Percentiles rank a stretch among this genome's conserved stretches.
Evolutionary conservation across 2,888 invertebrate genomes (phyloP).

Genomic region (Drosophila paracracens): DNA sequence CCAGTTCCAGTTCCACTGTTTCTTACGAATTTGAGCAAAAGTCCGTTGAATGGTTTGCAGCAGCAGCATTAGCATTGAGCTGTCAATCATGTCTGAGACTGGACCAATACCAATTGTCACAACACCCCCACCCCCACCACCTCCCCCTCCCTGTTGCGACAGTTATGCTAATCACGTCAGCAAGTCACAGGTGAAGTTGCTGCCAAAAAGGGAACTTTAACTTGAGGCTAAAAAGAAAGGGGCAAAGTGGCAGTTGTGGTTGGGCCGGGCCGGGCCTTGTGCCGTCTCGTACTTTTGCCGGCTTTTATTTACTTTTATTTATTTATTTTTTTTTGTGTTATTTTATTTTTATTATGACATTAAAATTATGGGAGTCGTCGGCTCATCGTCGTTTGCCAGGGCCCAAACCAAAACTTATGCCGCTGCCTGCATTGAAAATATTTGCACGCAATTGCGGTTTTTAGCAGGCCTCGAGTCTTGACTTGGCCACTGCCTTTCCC

Average conservation of each 20-base stretch:
- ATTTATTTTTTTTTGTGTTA: conserved; percentile 35
- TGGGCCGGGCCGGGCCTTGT: neutral
- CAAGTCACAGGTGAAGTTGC: conserved; percentile 14
- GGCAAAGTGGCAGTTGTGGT: neutral
- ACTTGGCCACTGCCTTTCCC: conserved; percentile 23
- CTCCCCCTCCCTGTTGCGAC: neutral
- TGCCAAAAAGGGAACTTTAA: conserved; percentile 14
- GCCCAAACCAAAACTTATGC: conserved; percentile 32
- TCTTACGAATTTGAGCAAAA: neutral
- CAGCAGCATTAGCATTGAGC: neutral
- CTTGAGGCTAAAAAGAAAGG: neutral
- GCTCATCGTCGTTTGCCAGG: conserved; percentile 46
- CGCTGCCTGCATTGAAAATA: conserved; percentile 76
- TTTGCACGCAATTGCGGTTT: conserved; percentile 81
- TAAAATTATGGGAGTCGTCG: conserved; percentile 78
- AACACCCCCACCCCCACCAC: neutral
- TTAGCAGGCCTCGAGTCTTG: conserved; percentile 58
- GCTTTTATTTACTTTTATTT: conserved; percentile 43
- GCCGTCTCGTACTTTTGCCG: conserved; percentile 28
- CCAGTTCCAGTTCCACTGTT: neutral
- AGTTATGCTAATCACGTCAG: conserved; percentile 22
- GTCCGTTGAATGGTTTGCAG: neutral
- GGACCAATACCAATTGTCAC: conserved; percentile 7
- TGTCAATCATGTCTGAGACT: conserved; percentile 11
- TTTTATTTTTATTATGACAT: conserved; percentile 76